Evolutionary conservation across 2,113 vertebrate species (phyloP).

Genomic region (Urocolius indicus): DNA sequence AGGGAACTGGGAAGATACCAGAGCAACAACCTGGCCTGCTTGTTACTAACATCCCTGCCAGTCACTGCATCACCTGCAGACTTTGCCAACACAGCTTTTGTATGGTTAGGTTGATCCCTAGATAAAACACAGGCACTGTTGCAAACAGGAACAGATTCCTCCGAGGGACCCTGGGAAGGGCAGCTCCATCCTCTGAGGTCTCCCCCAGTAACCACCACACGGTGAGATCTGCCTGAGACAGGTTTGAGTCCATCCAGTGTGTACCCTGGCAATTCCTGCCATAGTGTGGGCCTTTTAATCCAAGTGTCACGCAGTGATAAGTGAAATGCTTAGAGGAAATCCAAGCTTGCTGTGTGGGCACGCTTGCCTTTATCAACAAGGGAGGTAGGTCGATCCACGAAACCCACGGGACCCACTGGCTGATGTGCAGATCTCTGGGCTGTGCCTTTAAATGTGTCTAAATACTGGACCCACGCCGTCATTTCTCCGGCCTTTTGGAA

Average conservation of each 20-base stretch:
- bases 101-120: neutral
- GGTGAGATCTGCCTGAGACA: neutral
- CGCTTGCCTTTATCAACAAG: neutral
- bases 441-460: conserved; percentile 8
- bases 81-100: neutral
- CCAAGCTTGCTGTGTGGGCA: neutral
- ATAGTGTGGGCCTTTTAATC: accelerated
- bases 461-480: neutral
- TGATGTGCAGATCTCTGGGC: neutral
- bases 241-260: neutral
- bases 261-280: neutral
- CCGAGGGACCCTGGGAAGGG: accelerated
- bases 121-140: neutral
- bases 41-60: neutral
- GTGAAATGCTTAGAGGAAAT: neutral
- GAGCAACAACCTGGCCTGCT: neutral
- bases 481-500: neutral
- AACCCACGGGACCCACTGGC: neutral
- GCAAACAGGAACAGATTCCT: neutral
- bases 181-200: neutral
- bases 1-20: neutral
- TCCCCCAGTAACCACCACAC: neutral
- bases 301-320: neutral
- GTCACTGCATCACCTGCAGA: neutral
- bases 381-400: neutral